Base-by-base conservation (phyloP, 1,140 invertebrate species). In the Microplitis mediator region DNA sequence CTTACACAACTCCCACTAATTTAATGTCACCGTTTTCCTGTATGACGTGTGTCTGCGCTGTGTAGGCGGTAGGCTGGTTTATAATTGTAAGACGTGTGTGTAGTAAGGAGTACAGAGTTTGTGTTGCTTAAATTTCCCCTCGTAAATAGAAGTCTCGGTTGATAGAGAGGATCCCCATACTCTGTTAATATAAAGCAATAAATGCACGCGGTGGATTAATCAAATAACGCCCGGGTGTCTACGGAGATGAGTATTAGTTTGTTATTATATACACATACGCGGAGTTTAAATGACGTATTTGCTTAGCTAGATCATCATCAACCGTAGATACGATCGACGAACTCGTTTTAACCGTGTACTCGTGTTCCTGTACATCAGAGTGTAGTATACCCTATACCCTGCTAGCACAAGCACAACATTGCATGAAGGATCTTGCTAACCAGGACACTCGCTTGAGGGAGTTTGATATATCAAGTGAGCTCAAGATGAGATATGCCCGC, bases 1-100 rank as follows among this genome's bases (percentile, higher is more conserved):
- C 62, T 61, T 35, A 61, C 56, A 67, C 61, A 73, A 68, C 72
- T 58, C 66, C 52, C 75, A 64, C 73, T 82, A 80, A 82, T 82
- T 80, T 77, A 75, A 77, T 72, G 73, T 75, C 75, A 58, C 64
- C 65, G 73, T 72, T 60, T 72, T 36, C 14, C 51, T 16, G 14
- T 39, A 14, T 32, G 9, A 39, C 32, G 39, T 13, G 62, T 23
- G 3, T 56, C 23, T 32, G 8, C n/a, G 11, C 32, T 61, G 6
- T 11, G 39, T 3, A 11, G 39, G 11, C 8, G 11, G 39, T 23
- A 58, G 4, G 23, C 6, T 31, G 39, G 8, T 45, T 16, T 13
- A 4, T 65, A 65, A 65, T 50, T 65, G 63, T 65, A 51, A 45
- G 36, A 65, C 13, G 45, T 13, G 60, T 32, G 11, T 32, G n/a